phyloP scores from a whole-genome alignment of 2,797 vertebrate species.

The Sebastes wilsoni region DNA sequence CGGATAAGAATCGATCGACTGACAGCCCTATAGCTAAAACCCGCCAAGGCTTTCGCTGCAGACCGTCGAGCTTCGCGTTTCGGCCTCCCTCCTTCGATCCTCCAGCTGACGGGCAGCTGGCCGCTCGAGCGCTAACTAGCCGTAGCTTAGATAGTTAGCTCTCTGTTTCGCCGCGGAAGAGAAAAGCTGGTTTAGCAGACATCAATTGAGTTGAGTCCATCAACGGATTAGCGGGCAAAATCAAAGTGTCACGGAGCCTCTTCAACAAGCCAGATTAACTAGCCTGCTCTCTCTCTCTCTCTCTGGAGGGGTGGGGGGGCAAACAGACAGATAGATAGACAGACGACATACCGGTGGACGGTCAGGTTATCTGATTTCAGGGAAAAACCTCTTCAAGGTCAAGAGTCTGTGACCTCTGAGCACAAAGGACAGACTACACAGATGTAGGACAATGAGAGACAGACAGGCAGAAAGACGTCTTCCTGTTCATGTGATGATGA shows the following conservation, averaged over 20 bases:
- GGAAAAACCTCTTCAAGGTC: neutral
- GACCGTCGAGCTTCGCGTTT: neutral
- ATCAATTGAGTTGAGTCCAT: conserved; percentile 50
- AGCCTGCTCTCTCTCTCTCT: neutral
- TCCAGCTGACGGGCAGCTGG: neutral
- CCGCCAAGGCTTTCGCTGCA: neutral
- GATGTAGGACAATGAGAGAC: neutral
- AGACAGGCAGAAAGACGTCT: neutral
- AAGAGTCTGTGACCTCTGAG: neutral
- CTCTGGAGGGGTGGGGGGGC: neutral
- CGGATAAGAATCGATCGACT: too few species aligned
- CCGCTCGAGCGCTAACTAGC: conserved; percentile 3
- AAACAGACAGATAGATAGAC: neutral
- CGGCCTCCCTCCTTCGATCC: neutral
- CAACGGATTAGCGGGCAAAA: conserved; percentile 51
- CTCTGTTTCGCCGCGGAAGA: neutral
- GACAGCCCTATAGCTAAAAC: too few species aligned
- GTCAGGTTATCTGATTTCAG: neutral
- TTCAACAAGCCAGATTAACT: conserved; percentile 48
- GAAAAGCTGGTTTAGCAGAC: conserved; percentile 54
- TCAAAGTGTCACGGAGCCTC: conserved; percentile 55
- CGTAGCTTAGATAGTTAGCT: neutral
- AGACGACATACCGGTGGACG: neutral
- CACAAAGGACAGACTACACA: neutral
- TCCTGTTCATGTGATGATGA: neutral